Evolutionary conservation across 2,113 vertebrate genomes (phyloP).

Genomic region (Platichthys stellatus): DNA sequence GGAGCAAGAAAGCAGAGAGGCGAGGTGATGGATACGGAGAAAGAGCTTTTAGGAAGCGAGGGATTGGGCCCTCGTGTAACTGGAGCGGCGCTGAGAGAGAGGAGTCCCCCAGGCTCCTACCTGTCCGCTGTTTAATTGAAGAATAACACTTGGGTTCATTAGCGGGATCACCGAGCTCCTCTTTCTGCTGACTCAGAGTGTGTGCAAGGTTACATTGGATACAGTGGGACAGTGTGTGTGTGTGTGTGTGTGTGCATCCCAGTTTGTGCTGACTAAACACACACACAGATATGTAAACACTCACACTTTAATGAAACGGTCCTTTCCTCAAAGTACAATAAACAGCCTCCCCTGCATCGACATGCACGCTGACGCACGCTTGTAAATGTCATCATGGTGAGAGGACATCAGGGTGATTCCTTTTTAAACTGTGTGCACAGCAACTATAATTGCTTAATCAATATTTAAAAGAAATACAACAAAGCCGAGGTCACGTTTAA

Average conservation of each 20-base stretch:
- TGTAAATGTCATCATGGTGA: conserved; percentile 28
- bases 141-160: conserved; percentile 80
- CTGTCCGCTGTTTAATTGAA: conserved; percentile 79
- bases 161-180: conserved; percentile 66
- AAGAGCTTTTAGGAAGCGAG: conserved; percentile 57
- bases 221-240: conserved; percentile 22
- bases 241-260: conserved; percentile 15
- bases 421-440: not conserved
- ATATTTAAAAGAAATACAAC: not conserved
- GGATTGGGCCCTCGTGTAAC: conserved; percentile 52
- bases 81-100: conserved; percentile 61
- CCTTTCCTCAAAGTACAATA: conserved; percentile 55
- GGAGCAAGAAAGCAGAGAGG: conserved; percentile 56
- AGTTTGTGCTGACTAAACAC: conserved; percentile 64
- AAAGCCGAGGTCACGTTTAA: conserved; percentile 22
- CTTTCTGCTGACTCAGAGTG: conserved; percentile 78
- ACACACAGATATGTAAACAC: conserved; percentile 42
- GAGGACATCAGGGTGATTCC: conserved; percentile 41
- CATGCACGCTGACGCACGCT: conserved; percentile 45
- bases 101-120: conserved; percentile 61
- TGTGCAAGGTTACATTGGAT: conserved; percentile 41
- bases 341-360: conserved; percentile 67
- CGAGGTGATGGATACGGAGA: conserved; percentile 46
- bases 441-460: not conserved
- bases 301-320: conserved; percentile 61